phyloP scores from a whole-genome alignment of 2,888 invertebrate species.

The Eucriotettix oculatus region DNA sequence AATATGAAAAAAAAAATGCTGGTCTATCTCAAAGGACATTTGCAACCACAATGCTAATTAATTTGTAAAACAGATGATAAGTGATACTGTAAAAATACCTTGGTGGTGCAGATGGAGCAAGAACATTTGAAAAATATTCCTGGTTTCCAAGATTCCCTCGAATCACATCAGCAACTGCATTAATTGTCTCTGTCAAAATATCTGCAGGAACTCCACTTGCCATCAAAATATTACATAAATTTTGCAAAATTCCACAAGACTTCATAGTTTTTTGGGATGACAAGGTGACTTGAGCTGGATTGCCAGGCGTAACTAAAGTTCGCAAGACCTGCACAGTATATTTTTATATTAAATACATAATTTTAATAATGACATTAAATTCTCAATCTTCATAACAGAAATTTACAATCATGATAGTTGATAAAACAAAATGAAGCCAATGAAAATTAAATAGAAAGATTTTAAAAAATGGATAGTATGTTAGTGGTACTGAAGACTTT shows the following conservation, averaged over 20 bases:
- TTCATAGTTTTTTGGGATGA: constrained; percentile 82
- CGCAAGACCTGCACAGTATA: constrained; percentile 35
- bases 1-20: too few species aligned
- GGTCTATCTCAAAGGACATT: too few species aligned
- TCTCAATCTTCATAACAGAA: not conserved
- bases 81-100: constrained; percentile 27
- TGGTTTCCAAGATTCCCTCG: constrained; percentile 82
- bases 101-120: constrained; percentile 86
- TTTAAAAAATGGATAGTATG: too few species aligned
- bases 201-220: constrained; percentile 93
- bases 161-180: constrained; percentile 86
- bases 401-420: not conserved
- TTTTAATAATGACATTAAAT: not conserved
- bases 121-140: constrained; percentile 70
- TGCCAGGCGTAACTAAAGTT: constrained; percentile 84
- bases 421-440: too few species aligned
- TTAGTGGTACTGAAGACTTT: too few species aligned
- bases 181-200: constrained; percentile 89
- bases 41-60: too few species aligned
- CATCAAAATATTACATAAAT: constrained; percentile 81
- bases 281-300: constrained; percentile 58
- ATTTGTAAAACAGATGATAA: too few species aligned
- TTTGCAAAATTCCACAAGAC: constrained; percentile 62
- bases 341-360: too few species aligned
- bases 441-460: too few species aligned